Percentiles rank a stretch among this genome's conserved stretches.
phyloP scores from a whole-genome alignment of 2,888 invertebrate species.

The Dastarcus helophoroides region DNA sequence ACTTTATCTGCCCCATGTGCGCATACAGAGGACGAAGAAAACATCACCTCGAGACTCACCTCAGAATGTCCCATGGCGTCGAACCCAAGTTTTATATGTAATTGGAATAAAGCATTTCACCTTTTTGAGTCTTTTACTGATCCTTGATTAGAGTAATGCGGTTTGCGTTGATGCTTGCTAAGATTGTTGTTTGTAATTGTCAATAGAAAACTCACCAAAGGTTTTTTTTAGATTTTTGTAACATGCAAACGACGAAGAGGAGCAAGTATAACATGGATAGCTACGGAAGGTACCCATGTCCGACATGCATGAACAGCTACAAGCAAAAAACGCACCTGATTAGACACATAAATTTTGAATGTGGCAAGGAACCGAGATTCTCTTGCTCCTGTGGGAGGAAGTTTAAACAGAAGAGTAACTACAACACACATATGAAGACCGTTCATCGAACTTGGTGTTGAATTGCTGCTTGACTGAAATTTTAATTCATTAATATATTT shows the following conservation, averaged over 20 bases:
- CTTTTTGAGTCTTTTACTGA: no score
- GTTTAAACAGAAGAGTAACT: slow-evolving; percentile 21
- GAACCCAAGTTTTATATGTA: no score
- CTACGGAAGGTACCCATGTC: slow-evolving; percentile 19
- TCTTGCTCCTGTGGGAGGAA: slow-evolving; percentile 50
- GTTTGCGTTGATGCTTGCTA: no score
- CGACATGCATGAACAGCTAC: slow-evolving; percentile 20
- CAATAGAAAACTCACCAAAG: no score
- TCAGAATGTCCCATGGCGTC: background rate
- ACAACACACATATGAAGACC: slow-evolving; percentile 21
- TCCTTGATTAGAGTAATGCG: no score
- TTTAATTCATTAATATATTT: no score
- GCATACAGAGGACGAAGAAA: slow-evolving; percentile 28
- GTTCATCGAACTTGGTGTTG: no score
- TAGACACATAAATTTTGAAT: slow-evolving; percentile 24
- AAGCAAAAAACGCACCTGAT: slow-evolving; percentile 27
- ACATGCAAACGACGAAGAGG: no score
- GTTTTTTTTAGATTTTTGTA: no score
- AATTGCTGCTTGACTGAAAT: no score
- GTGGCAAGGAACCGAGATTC: slow-evolving; percentile 23
- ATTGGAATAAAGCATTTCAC: no score
- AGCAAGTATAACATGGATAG: slow-evolving; percentile 20
- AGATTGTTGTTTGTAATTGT: no score
- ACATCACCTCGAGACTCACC: slow-evolving; percentile 4
- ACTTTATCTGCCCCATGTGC: slow-evolving; percentile 32